Base-by-base conservation (phyloP, 2,797 vertebrate species). In the Clarias laeviceps region DNA sequence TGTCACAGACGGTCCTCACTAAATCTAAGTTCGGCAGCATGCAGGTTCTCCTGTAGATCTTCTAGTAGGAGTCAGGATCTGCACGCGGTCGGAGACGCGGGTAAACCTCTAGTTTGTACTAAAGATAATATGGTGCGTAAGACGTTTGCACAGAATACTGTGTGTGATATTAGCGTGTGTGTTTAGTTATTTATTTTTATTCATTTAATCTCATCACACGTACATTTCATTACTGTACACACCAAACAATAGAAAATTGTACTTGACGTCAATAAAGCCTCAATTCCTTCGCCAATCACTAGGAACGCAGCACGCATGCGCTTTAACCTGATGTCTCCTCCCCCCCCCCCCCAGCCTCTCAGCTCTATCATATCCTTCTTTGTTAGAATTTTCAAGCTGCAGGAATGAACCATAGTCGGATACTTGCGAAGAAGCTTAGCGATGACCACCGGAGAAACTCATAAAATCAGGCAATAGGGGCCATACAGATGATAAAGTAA, bases 341-440 rank as follows among this genome's bases (percentile, higher is more conserved):
- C 87, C 83, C 69, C 90, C 87, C 83, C 69, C 74, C 29, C 32
- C 73, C 78, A 45, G 62, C 80, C 68, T 80, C 65, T 57, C 62
- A 32, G 82, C 65, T 82, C 50, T 84, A 80, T 82, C 90, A 80
- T 69, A 79, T 65, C 65, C 64, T 82, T 76, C 84, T 86, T 88
- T 83, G 82, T 87, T 76, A 84, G 84, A 84, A 85, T 84, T 88
- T 88, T 86, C 72, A 85, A 84, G 87, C 87, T 83, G 74, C 85
- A 20, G 78, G 27, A 81, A 82, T 84, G 83, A 85, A 12, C 77
- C 70, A 84, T 87, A 82, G 66, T 78, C 65, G 77, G 78, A 87
- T 84, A 56, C 70, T 57, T 45, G 45, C 50, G 59, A 37, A 82
- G 80, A 85, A 83, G 65, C 80, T 85, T 40, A 82, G 72, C 84